Percentiles rank a stretch among this genome's conserved stretches.
Conservation (phyloP, 2,113 vertebrate species). For the Saguinus midas region DNA sequence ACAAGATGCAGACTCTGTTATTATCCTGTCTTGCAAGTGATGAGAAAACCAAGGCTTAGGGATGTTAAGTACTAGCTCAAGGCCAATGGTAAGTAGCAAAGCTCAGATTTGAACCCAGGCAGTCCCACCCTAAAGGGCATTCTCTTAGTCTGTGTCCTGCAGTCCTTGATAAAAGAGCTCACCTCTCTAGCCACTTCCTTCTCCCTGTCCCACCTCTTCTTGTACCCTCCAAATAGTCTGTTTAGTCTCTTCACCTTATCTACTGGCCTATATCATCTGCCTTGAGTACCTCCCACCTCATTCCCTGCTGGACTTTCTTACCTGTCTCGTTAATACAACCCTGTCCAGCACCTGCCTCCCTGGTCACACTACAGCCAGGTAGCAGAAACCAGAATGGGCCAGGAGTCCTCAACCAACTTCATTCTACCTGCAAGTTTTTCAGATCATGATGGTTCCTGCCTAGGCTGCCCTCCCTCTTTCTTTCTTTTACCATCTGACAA, state of each 20-base stretch:
- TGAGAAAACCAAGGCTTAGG: neutral
- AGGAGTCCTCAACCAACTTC: too few relatives aligned
- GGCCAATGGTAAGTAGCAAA: neutral
- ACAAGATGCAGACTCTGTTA: neutral
- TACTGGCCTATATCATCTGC: too few relatives aligned
- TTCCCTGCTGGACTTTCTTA: too few relatives aligned
- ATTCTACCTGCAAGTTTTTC: neutral
- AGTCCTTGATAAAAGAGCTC: neutral
- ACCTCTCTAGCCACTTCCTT: neutral
- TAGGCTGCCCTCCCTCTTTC: neutral
- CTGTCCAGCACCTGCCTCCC: neutral
- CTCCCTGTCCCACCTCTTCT: neutral
- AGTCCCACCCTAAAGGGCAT: too few relatives aligned
- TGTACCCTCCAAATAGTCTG: accelerated
- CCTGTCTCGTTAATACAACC: too few relatives aligned
- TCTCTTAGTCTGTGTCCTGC: neutral
- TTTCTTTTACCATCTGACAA: neutral
- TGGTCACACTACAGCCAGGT: accelerated
- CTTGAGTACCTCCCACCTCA: neutral
- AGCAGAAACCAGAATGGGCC: neutral
- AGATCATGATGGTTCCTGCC: neutral
- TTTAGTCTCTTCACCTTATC: neutral
- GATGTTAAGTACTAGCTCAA: neutral
- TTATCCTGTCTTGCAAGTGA: neutral
- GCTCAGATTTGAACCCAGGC: neutral